Base-by-base conservation (phyloP, 2,888 invertebrate genomes). In the Globia sparganii region DNA sequence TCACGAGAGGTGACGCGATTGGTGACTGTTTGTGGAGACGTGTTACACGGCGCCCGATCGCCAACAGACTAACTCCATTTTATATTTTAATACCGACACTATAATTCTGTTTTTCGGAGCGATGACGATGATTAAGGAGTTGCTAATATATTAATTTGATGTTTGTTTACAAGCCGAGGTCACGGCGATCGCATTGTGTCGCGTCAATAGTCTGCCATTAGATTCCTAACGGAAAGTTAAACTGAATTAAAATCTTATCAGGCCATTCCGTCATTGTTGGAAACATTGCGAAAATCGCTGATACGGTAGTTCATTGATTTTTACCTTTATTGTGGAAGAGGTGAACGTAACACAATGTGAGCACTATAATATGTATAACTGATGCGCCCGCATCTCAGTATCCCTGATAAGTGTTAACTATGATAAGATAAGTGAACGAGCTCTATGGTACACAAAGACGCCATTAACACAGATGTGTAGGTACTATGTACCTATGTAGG, bases 101-200 rank as follows among this genome's bases (percentile, higher is more conserved):
- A 79, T 83, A 70, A 78, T 78, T 89, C 61, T 81, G 80, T 78
- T 83, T 88, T 83, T 85, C 74, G 76, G 64, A 75, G 69, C 81
- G 88, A 81, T 84, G 89, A 86, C 85, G 89, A 69, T 89, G 88
- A 86, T 84, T 88, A 85, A 88, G 76, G 53, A 71, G 74, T 72
- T 62, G 87, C 78, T 83, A 78, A 80, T 85, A 72, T 75, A 65
- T 85, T 80, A 78, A 81, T 76, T 88, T 72, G 46, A 59, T 78
- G 87, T 85, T 85, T 87, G 84, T 89, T 86, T 89, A 87, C 83
- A 85, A 72, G 75, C 40, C 79, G 89, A 87, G 87, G 87, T 80
- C 80, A 72, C 49, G 64, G 31, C 59, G 62, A 72, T 75, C 69
- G 80, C 77, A 72, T 70, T 65, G 78, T 70, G 69, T 75, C 31